These are phyloP conservation scores for Chironomus riparius DNA, from an alignment of 2,888 invertebrate genomes.

Conservation along the genomic window DNA sequence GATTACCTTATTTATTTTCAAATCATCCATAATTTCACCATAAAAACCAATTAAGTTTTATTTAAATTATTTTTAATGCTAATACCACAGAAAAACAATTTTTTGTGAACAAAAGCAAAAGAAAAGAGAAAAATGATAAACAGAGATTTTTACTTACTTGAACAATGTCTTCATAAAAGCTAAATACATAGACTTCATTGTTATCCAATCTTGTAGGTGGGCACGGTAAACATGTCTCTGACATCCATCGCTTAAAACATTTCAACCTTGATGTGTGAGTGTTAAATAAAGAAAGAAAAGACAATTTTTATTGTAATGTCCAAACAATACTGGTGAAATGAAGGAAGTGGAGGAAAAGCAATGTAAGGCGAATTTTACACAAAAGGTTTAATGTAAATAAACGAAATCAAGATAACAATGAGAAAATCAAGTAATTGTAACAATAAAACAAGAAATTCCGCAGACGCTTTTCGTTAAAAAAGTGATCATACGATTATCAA, in stretches of 20 bases:
- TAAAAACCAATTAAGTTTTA: no score
- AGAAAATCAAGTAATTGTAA: background rate
- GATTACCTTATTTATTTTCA: no score
- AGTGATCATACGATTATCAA: background rate
- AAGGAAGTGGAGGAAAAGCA: background rate
- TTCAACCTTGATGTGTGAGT: slow-evolving; percentile 48
- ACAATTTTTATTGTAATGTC: background rate
- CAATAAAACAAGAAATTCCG: background rate
- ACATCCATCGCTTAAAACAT: slow-evolving; percentile 77
- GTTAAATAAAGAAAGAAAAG: background rate
- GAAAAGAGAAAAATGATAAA: background rate
- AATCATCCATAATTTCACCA: no score
- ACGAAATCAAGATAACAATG: no score
- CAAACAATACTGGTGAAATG: background rate
- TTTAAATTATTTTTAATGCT: no score
- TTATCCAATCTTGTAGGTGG: slow-evolving; percentile 48
- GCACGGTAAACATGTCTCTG: slow-evolving; percentile 66
- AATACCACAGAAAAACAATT: background rate
- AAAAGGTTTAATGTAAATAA: no score
- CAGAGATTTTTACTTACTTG: slow-evolving; percentile 42
- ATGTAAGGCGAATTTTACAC: background rate
- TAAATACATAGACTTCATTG: slow-evolving; percentile 56
- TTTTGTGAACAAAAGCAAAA: background rate
- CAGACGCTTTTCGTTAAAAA: background rate
- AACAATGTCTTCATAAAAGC: slow-evolving; percentile 71